phyloP scores from a whole-genome alignment of 2,888 invertebrate genomes.

The Hydriomena furcata region DNA sequence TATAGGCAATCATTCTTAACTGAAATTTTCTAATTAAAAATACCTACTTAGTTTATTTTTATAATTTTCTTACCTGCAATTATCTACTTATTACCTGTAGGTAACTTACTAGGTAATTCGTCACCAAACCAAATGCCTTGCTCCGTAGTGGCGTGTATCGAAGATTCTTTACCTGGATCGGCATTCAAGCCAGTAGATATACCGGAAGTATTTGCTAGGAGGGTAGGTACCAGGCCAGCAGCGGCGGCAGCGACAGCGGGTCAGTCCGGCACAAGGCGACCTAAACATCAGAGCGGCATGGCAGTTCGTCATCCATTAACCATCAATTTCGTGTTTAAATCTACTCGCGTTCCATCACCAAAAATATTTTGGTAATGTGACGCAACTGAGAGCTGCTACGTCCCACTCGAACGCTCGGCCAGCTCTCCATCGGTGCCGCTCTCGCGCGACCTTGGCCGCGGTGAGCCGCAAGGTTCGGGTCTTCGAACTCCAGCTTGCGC shows the following conservation, averaged over 20 bases:
- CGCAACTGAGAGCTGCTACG: conserved; percentile 72
- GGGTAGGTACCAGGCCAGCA: conserved; percentile 60
- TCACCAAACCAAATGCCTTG: no score
- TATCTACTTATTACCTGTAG: no score
- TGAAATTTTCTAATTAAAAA: no score
- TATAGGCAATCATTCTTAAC: no score
- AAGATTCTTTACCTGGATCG: no score
- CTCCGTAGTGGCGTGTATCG: no score
- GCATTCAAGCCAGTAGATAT: no score
- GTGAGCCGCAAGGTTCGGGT: conserved; percentile 94
- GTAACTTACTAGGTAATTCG: no score
- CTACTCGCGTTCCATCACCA: conserved; percentile 82
- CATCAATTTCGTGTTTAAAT: conserved; percentile 81
- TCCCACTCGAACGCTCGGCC: conserved; percentile 68
- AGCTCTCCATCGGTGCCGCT: conserved; percentile 72
- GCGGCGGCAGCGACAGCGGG: conserved; percentile 58
- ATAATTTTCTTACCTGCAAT: no score
- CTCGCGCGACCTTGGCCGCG: conserved; percentile 89
- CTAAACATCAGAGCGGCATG: conserved; percentile 52
- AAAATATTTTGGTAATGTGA: conserved; percentile 83
- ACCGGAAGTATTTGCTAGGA: conserved; percentile 58
- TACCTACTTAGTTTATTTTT: no score
- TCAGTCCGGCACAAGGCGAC: conserved; percentile 76
- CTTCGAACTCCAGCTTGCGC: conserved; percentile 86
- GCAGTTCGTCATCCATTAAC: conserved; percentile 70